Base-by-base conservation (phyloP, 2,113 vertebrate genomes). In the Oncorhynchus clarkii region DNA sequence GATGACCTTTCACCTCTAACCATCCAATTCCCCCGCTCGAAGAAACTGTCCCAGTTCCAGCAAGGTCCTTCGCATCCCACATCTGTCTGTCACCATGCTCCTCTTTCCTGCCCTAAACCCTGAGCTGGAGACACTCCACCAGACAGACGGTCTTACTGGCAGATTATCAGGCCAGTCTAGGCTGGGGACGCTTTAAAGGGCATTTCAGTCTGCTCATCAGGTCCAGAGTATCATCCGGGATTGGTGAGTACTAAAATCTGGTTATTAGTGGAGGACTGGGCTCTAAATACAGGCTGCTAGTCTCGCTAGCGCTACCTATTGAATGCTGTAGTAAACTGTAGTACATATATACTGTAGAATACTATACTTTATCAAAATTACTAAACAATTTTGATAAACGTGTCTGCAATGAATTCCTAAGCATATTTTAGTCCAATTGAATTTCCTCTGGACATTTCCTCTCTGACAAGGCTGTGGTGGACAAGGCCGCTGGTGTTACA, bases 231-330 rank as follows among this genome's bases (percentile, higher is more conserved):
- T 73, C 54, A 76, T 78, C 67, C 65, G 51, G 27, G 74, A 77
- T 76, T 78, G 71, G 51, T 34, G 31, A 77, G 76, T 70, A 69
- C 26, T 67, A 18, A 73, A 84, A 80, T 71, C 70, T 24, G 11
- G 71, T 76, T 16, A 82, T 84, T 84, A 79, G 59, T 48, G 62
- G 9, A 72, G 24, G 45, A 51, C 71, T 54, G 64, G 73, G 71
- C 67, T 79, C 70, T 82, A 72, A 80, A 79, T 73, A 65, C 73
- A 73, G 18, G 59, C 54, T 31, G 48, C 20, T 34, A 59, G 7
- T 49, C 22, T 8, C 26, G 16, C n/a, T 57, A 24, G 73, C n/a
- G 45, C 20, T 39, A 9, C 3, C 0, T 11, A 45, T 45, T 45
- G 39, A 12, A 45, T 45, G 9, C 39, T 45, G 9, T 45, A 45